Conservation (phyloP, 2,888 invertebrate genomes). For the Ceratothoa steindachneri region DNA sequence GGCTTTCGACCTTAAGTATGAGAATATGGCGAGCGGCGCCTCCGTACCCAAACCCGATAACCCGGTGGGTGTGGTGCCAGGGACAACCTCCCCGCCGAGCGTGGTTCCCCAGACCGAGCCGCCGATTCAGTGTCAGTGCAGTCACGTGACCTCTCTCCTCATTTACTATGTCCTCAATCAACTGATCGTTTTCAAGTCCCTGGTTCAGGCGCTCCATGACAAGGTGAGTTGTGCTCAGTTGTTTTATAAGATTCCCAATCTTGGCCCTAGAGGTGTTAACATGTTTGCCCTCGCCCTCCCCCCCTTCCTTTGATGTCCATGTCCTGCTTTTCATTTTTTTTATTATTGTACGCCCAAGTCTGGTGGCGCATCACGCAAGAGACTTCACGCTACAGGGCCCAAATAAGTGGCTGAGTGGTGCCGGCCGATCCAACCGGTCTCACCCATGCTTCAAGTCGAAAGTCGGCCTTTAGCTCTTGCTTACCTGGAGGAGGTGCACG, state of each 20-base stretch:
- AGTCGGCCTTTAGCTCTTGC: too few species aligned
- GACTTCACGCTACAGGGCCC: too few species aligned
- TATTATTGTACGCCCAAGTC: too few species aligned
- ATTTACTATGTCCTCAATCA: conserved; percentile 93
- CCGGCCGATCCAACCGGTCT: too few species aligned
- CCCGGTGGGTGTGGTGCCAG: not conserved
- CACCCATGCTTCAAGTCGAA: too few species aligned
- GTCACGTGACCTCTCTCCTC: conserved; percentile 78
- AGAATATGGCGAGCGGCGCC: not conserved
- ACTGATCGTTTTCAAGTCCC: conserved; percentile 86
- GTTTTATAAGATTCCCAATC: not conserved
- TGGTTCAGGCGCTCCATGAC: conserved; percentile 81
- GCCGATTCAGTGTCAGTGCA: conserved; percentile 30
- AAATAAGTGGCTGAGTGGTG: too few species aligned
- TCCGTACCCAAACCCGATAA: conserved; percentile 50
- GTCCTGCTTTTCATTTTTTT: not conserved
- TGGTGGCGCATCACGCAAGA: too few species aligned
- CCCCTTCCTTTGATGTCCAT: not conserved
- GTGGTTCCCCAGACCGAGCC: not conserved
- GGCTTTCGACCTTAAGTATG: conserved; percentile 48
- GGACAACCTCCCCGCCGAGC: not conserved
- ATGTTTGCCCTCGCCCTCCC: not conserved
- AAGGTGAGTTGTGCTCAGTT: conserved; percentile 64
- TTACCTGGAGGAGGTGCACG: too few species aligned
- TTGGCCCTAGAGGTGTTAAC: not conserved